Evolutionary conservation across 2,113 vertebrate genomes (phyloP).

Genomic region (Odontophorus gujanensis): DNA sequence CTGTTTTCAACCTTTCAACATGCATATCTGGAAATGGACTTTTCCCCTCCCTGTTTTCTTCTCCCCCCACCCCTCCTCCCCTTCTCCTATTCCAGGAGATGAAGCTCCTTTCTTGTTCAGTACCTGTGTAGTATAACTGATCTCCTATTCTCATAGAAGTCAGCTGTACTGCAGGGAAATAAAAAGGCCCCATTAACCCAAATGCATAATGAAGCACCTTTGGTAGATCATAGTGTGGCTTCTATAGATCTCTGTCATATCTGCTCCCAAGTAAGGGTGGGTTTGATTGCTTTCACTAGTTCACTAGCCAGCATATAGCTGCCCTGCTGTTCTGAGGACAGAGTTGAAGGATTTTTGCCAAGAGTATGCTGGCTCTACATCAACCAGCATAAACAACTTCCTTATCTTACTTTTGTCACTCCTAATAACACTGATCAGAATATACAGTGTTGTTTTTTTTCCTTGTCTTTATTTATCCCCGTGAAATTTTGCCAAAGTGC

Average conservation of each 20-base stretch:
- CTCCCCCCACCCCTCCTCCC: neutral
- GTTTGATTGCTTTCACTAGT: neutral
- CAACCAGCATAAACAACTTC: neutral
- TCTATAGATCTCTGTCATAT: neutral
- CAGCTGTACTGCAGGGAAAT: neutral
- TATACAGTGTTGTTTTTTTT: neutral
- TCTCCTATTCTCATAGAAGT: neutral
- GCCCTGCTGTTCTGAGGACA: neutral
- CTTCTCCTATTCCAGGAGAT: neutral
- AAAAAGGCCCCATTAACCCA: neutral
- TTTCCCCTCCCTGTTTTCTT: neutral
- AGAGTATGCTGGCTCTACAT: neutral
- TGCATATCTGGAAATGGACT: constrained; percentile 34
- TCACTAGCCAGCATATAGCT: neutral
- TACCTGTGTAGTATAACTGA: neutral
- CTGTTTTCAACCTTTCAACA: constrained; percentile 18
- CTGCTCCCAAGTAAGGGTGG: neutral
- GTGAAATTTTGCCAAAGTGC: neutral
- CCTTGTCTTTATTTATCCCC: neutral
- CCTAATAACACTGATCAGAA: neutral
- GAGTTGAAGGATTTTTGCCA: neutral
- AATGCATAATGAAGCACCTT: neutral
- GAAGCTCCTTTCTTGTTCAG: neutral
- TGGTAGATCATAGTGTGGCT: rapidly evolving
- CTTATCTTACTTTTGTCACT: neutral